Evolutionary conservation across 2,113 vertebrate species (phyloP).

Genomic region (Naja naja): DNA sequence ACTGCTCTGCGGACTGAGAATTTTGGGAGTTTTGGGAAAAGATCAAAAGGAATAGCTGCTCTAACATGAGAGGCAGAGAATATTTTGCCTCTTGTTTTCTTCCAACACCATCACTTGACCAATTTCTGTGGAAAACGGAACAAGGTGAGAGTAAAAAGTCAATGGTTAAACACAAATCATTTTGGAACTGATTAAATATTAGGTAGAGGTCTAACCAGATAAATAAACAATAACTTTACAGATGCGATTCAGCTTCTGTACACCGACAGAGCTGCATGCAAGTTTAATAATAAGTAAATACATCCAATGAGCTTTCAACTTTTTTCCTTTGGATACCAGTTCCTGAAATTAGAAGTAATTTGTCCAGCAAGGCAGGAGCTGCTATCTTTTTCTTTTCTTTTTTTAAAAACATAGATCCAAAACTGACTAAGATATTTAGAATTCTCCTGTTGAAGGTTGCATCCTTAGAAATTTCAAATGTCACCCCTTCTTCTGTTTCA

Average conservation of each 20-base stretch:
- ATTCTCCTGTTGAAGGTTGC: background rate
- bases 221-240: background rate
- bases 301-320: background rate
- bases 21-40: background rate
- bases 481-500: background rate
- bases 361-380: background rate
- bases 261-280: background rate
- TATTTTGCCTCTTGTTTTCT: background rate
- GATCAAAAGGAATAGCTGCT: background rate
- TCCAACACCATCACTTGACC: background rate
- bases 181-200: background rate
- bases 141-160: background rate
- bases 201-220: background rate
- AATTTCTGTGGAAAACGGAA: background rate
- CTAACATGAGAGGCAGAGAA: background rate
- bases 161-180: background rate
- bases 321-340: background rate
- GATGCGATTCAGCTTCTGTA: background rate
- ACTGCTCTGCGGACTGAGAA: background rate
- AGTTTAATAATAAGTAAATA: background rate
- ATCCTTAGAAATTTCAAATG: background rate
- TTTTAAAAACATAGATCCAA: background rate
- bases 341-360: background rate
- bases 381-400: background rate
- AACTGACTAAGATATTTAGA: background rate